These are phyloP conservation scores for Kryptolebias marmoratus DNA, from an alignment of 2,113 vertebrate species.

Conservation along the genomic window DNA sequence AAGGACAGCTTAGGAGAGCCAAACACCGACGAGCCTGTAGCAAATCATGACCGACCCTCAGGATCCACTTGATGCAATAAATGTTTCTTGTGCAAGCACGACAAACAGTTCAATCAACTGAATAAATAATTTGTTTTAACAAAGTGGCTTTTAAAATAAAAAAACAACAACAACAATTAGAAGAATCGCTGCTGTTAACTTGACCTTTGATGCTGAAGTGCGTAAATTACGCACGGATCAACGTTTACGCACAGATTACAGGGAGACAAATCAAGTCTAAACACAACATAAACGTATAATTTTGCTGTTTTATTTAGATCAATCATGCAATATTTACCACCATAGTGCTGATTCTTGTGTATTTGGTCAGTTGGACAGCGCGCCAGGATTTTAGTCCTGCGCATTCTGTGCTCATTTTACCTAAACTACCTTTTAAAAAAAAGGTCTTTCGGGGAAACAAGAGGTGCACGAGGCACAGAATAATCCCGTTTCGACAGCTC, in stretches of 20 bases:
- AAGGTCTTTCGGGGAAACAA: no score
- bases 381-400: not conserved
- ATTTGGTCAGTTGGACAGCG: no score
- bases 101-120: not conserved
- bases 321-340: no score
- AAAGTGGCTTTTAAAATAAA: not conserved
- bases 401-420: not conserved
- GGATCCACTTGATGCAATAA: not conserved
- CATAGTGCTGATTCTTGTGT: no score
- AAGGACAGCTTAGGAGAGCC: not conserved
- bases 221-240: constrained; percentile 21
- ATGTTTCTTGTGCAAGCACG: not conserved
- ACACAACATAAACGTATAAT: not conserved
- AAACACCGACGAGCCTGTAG: constrained; percentile 15
- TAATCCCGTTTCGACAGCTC: no score
- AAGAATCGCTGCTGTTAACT: no score
- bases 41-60: not conserved
- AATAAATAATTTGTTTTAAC: not conserved
- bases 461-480: not conserved
- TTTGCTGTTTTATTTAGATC: no score
- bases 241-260: constrained; percentile 2
- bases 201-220: not conserved
- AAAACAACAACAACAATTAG: no score
- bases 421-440: not conserved
- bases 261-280: not conserved